Percentiles rank a stretch among this genome's conserved stretches.
Evolutionary conservation across 2,113 vertebrate genomes (phyloP).

Genomic region (Equus przewalskii): DNA sequence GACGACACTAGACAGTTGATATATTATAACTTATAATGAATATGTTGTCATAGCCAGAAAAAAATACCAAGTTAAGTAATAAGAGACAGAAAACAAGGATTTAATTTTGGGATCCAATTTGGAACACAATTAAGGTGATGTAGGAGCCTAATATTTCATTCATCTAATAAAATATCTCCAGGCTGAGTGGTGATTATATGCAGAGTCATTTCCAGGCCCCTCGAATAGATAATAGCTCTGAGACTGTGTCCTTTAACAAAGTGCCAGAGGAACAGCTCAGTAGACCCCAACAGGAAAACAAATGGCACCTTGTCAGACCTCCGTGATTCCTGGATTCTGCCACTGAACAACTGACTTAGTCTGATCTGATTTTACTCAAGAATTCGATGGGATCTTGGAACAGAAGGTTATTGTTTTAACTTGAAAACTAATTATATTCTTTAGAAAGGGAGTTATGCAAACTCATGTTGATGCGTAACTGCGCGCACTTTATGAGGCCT

Average conservation of each 20-base stretch:
- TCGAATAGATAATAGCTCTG: conserved; percentile 64
- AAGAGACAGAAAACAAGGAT: conserved; percentile 51
- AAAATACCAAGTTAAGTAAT: conserved; percentile 60
- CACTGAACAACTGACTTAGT: background rate
- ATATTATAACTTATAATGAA: conserved; percentile 55
- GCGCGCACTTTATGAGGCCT: background rate
- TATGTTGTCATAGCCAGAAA: conserved; percentile 33
- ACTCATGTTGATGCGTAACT: background rate
- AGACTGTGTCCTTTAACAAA: conserved; percentile 73
- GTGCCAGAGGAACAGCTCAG: conserved; percentile 12
- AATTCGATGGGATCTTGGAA: background rate
- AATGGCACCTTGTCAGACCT: conserved; percentile 50
- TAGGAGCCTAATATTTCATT: conserved; percentile 72
- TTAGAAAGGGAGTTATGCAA: conserved; percentile 17
- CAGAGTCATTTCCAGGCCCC: conserved; percentile 51
- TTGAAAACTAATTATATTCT: conserved; percentile 8
- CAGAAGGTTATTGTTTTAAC: conserved; percentile 27
- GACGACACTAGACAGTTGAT: conserved; percentile 3
- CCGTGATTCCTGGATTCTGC: background rate
- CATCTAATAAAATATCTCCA: conserved; percentile 62
- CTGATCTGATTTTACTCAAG: conserved; percentile 51
- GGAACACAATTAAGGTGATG: conserved; percentile 65
- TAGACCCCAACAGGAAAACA: conserved; percentile 22
- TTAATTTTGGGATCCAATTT: conserved; percentile 68
- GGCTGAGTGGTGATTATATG: conserved; percentile 48